phyloP scores from a whole-genome alignment of 2,797 vertebrate species.

The Hippopotamyrus pictus region DNA sequence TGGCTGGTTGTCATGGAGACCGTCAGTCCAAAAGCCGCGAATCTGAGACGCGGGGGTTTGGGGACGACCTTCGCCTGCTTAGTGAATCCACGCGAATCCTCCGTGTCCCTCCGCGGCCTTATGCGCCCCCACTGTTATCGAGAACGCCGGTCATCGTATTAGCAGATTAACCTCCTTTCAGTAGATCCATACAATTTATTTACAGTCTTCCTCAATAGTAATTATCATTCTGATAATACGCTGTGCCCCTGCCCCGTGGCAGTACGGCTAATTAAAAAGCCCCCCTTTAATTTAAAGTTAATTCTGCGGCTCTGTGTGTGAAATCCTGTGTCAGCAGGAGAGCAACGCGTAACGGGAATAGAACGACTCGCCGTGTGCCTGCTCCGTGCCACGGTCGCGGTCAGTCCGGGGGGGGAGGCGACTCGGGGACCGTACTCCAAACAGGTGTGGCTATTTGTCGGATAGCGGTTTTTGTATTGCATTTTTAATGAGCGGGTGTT shows the following conservation, averaged over 20 bases:
- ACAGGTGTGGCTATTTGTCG: neutral
- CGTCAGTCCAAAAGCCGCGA: neutral
- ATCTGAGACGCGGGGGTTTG: neutral
- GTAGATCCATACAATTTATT: conserved; percentile 28
- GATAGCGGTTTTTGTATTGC: neutral
- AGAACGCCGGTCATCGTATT: neutral
- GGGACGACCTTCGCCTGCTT: neutral
- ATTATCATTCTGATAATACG: conserved; percentile 29
- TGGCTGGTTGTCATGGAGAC: conserved; percentile 9
- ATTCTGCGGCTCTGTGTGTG: conserved; percentile 24
- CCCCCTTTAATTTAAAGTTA: conserved; percentile 32
- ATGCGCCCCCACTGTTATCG: neutral
- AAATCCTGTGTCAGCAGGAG: neutral
- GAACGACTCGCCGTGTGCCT: neutral
- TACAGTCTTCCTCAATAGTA: neutral
- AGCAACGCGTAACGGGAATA: neutral
- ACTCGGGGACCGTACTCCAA: too few species aligned
- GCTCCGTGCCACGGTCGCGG: neutral
- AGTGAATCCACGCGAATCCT: neutral
- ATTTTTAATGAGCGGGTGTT: neutral
- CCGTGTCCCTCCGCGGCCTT: neutral
- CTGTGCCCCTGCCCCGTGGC: conserved; percentile 21
- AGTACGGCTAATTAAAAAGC: conserved; percentile 34
- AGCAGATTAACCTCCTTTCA: neutral
- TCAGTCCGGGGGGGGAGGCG: neutral